Evolutionary conservation across 2,888 invertebrate genomes (phyloP).

Genomic region (Deroplatys truncata): DNA sequence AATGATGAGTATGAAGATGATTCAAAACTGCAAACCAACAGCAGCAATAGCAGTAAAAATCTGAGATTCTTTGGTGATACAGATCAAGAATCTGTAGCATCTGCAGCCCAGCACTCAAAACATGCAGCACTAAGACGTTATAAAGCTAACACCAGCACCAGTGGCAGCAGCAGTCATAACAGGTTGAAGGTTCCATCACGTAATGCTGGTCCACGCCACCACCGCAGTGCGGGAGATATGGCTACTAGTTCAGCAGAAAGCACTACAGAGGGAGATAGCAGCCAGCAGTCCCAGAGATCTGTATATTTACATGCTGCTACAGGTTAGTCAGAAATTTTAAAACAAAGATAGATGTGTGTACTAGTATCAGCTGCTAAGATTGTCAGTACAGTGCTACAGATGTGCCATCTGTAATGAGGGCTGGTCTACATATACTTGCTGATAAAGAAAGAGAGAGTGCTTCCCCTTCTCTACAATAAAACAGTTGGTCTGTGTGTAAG

Average conservation of each 20-base stretch:
- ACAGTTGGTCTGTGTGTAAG: too few relatives aligned
- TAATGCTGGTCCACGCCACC: conserved; percentile 17
- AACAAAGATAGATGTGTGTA: neutral
- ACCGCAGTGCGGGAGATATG: conserved; percentile 29
- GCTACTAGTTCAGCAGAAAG: conserved; percentile 42
- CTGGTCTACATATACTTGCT: too few relatives aligned
- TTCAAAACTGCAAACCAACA: neutral
- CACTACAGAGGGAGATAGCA: conserved; percentile 50
- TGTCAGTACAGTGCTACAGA: neutral
- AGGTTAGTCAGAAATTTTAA: conserved; percentile 45
- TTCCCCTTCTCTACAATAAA: too few relatives aligned
- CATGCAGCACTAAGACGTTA: conserved; percentile 18
- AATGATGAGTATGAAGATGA: conserved; percentile 6
- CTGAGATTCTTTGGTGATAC: conserved; percentile 82
- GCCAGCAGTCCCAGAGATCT: conserved; percentile 77
- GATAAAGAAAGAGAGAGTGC: too few relatives aligned
- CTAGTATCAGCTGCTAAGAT: too few relatives aligned
- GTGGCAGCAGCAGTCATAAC: conserved; percentile 28
- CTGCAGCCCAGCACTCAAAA: neutral
- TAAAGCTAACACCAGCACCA: conserved; percentile 33
- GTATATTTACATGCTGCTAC: conserved; percentile 82
- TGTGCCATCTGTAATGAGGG: neutral
- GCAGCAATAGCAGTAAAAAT: conserved; percentile 50
- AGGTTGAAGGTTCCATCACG: conserved; percentile 19
- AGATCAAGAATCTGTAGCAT: conserved; percentile 65